A percentile compares a stretch with the other conserved stretches of the same genome.
These are phyloP conservation scores for Ciconia nigra DNA, from an alignment of 2,797 vertebrate species.

Conservation along the genomic window DNA sequence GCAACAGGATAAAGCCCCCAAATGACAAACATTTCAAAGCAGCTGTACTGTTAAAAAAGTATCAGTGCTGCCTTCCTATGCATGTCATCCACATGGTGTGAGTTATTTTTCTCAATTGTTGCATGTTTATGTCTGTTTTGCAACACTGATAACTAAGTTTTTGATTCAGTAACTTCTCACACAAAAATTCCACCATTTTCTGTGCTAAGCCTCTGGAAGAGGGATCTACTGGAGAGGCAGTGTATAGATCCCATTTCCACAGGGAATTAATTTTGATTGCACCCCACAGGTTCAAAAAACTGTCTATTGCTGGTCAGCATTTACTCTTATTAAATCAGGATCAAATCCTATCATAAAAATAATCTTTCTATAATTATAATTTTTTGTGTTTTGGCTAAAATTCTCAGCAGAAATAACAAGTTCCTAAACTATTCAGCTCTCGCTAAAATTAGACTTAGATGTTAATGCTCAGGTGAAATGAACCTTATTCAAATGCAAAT, in stretches of 20 bases:
- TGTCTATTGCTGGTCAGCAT: neutral
- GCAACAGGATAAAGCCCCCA: neutral
- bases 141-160: neutral
- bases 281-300: neutral
- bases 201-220: neutral
- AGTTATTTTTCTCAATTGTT: neutral
- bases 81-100: accelerated
- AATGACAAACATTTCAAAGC: neutral
- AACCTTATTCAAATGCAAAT: constrained; percentile 23
- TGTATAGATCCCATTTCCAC: neutral
- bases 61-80: neutral
- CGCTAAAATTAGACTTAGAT: constrained; percentile 16
- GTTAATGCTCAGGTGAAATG: neutral
- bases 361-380: neutral
- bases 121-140: neutral
- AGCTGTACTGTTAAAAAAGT: neutral
- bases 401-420: neutral
- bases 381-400: neutral
- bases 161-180: neutral
- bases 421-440: neutral
- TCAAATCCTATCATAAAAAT: neutral
- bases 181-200: neutral
- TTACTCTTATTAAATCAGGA: neutral
- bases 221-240: neutral
- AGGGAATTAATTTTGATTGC: neutral